Conservation (phyloP, 2,113 vertebrate species). For the Catharus fuscescens region DNA sequence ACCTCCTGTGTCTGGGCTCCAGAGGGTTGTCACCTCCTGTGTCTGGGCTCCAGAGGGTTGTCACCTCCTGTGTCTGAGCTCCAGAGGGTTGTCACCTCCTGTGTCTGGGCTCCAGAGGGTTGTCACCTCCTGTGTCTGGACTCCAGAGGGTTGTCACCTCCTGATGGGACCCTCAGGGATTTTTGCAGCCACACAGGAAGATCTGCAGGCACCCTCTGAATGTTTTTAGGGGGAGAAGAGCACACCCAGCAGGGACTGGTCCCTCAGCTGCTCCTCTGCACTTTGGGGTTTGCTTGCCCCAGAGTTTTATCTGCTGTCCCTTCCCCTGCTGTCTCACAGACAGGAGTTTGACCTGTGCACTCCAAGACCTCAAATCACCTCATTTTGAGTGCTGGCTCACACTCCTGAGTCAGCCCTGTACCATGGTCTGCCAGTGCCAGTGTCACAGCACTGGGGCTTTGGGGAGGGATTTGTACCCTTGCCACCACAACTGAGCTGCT, state of each 20-base stretch:
- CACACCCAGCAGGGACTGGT: background rate
- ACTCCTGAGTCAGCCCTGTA: background rate
- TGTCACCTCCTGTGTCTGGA: too few relatives aligned
- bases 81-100: too few relatives aligned
- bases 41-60: too few relatives aligned
- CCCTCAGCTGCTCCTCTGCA: background rate
- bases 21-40: too few relatives aligned
- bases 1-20: too few relatives aligned
- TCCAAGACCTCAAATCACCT: background rate
- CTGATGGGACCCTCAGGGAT: background rate
- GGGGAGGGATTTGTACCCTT: background rate
- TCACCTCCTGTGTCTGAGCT: too few relatives aligned
- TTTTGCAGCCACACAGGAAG: background rate
- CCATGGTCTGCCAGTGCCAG: background rate
- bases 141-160: background rate
- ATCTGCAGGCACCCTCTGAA: background rate
- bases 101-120: background rate
- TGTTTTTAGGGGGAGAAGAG: background rate
- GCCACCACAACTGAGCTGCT: background rate
- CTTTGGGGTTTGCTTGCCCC: background rate
- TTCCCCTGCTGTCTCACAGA: background rate
- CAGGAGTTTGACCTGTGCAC: background rate
- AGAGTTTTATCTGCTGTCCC: background rate
- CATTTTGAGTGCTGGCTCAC: background rate
- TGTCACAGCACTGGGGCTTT: background rate